Evolutionary conservation across 2,113 vertebrate species (phyloP), one percentile per base, ranked within the genome.

Genomic region (Oncorhynchus nerka): DNA sequence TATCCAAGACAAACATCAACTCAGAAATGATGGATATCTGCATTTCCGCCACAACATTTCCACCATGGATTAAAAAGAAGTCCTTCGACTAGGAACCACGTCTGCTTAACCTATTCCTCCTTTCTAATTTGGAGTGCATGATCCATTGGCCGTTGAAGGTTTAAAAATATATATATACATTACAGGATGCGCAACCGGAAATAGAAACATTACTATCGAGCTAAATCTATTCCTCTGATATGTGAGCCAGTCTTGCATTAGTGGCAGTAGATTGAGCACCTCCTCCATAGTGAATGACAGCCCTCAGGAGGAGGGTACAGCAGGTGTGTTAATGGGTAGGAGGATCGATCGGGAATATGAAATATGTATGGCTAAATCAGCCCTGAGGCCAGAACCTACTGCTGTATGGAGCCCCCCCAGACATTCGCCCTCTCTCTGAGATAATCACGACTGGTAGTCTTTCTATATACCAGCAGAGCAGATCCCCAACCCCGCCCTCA

Each of bases 281-380:
- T 22, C 22, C 77, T 81, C 76, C 71, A 51, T 83, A 62, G 45
- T 70, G 75, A 76, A 72, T 51, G 80, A 81, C 79, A 80, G 79
- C 57, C 68, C 79, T 76, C 28, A 68, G 83, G 75, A 73, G 78
- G 22, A 34, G 65, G 20, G 73, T 13, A 26, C 61, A 28, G 11
- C 68, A 45, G 20, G 49, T 22, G 70, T 74, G 77, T 82, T 79
- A 86, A 80, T 83, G 83, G 79, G 48, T 76, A 4, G 48, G 48
- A 51, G 48, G 48, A 15, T 51, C 48, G 13, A 80, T 79, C 77
- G 79, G 73, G 74, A 48, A 51, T 81, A 87, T 89, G 76, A 87
- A 89, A 90, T 89, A 86, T 88, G 80, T 80, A 88, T 86, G 71
- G 71, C 70, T 68, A 28, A 77, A 72, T 77, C 57, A 7, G 79